A percentile compares a stretch with the other conserved stretches of the same genome.
These are phyloP conservation scores for Acanthopleura granulata DNA, from an alignment of 2,888 invertebrate genomes.

Conservation along the genomic window DNA sequence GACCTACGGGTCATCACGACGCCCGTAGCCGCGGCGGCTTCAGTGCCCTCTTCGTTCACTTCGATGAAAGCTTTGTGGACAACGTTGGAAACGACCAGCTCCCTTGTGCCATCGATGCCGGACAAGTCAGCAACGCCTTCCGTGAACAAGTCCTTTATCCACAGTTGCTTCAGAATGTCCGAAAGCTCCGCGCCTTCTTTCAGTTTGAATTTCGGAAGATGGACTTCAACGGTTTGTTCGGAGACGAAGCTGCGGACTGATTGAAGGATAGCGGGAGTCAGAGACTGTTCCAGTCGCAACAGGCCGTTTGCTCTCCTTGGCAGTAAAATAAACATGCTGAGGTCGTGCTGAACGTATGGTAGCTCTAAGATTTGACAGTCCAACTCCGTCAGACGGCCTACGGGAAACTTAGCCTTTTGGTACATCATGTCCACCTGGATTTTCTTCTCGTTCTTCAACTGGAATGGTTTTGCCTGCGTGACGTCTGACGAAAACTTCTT, in stretches of 20 bases:
- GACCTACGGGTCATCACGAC: constrained; percentile 33
- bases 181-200: constrained; percentile 19
- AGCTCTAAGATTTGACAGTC: constrained; percentile 82
- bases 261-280: constrained; percentile 23
- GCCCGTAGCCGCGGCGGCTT: constrained; percentile 30
- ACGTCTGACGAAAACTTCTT: constrained; percentile 73
- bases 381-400: constrained; percentile 72
- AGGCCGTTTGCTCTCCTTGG: constrained; percentile 52
- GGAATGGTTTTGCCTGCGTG: constrained; percentile 75
- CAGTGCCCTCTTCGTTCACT: constrained; percentile 27
- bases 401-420: constrained; percentile 77
- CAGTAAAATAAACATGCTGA: constrained; percentile 58
- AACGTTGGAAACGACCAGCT: constrained; percentile 54
- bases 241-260: constrained; percentile 4
- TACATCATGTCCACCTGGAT: constrained; percentile 79
- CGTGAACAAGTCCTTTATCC: constrained; percentile 19
- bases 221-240: constrained; percentile 20
- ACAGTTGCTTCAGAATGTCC: constrained; percentile 15
- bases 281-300: constrained; percentile 36
- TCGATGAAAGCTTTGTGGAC: constrained; percentile 66
- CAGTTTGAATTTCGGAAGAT: constrained; percentile 25
- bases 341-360: constrained; percentile 74
- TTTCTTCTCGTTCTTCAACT: constrained; percentile 24
- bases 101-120: constrained; percentile 31
- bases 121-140: constrained; percentile 21